Conservation (phyloP, 2,113 vertebrate species). For the Gobio gobio region DNA sequence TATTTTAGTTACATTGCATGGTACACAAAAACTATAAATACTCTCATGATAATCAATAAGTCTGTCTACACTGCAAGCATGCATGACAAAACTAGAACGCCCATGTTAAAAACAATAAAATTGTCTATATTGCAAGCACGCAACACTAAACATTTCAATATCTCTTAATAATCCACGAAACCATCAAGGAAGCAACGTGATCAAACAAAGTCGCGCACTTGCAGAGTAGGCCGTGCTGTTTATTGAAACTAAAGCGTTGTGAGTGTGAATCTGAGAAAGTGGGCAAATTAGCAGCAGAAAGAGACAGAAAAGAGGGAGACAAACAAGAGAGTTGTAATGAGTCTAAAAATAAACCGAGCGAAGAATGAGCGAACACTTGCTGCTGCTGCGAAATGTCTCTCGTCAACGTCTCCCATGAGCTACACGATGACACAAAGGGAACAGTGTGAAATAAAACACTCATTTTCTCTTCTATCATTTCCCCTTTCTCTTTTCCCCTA, state of each 20-base stretch:
- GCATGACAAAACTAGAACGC: neutral
- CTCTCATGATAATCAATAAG: too few species aligned
- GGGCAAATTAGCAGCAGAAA: constrained; percentile 16
- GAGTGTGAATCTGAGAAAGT: neutral
- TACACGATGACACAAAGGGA: neutral
- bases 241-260: neutral
- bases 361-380: neutral
- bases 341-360: constrained; percentile 13
- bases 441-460: neutral
- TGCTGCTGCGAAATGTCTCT: constrained; percentile 19
- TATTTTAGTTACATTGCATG: too few species aligned
- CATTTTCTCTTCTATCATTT: neutral
- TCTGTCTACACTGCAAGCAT: neutral
- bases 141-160: neutral
- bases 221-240: neutral
- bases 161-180: neutral
- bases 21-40: neutral
- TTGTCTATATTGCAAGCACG: neutral
- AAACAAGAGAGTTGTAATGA: constrained; percentile 18
- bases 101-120: neutral
- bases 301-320: neutral
- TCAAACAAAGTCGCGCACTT: neutral
- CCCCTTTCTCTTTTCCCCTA: neutral
- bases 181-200: neutral
- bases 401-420: constrained; percentile 16